phyloP scores from a whole-genome alignment of 1,140 invertebrate genomes.

The Eupristina koningsbergeri region DNA sequence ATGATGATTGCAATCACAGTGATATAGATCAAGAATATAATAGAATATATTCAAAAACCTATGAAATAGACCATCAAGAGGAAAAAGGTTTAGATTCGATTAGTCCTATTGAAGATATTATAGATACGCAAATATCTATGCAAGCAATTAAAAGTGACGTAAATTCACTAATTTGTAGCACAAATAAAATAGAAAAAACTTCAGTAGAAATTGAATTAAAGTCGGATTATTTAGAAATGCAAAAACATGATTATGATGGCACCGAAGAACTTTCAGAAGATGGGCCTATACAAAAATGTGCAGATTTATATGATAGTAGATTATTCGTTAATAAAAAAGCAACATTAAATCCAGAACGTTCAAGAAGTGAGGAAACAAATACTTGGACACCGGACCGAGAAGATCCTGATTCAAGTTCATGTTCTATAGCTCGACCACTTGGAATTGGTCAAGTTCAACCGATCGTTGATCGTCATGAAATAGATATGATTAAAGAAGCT shows the following conservation, averaged over 20 bases:
- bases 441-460: conserved; percentile 80
- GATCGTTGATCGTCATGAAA: conserved; percentile 68
- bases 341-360: conserved; percentile 67
- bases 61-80: conserved; percentile 62
- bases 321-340: conserved; percentile 67
- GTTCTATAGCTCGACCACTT: conserved; percentile 83
- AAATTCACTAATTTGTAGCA: conserved; percentile 69
- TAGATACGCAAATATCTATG: conserved; percentile 68
- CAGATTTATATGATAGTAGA: conserved; percentile 55
- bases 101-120: conserved; percentile 70
- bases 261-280: conserved; percentile 70
- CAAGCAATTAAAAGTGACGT: conserved; percentile 67
- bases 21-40: conserved; percentile 62
- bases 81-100: conserved; percentile 63
- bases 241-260: conserved; percentile 64
- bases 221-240: conserved; percentile 70
- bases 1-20: conserved; percentile 62
- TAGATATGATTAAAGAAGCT: conserved; percentile 62
- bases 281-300: conserved; percentile 57
- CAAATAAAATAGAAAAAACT: conserved; percentile 71
- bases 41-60: conserved; percentile 59
- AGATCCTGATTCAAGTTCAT: conserved; percentile 85
- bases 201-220: conserved; percentile 70
- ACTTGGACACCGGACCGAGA: conserved; percentile 74
- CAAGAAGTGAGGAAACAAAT: conserved; percentile 69